Evolutionary conservation across 2,797 vertebrate species (phyloP), one percentile per base, ranked within the genome.

Genomic region (Florisuga fusca): DNA sequence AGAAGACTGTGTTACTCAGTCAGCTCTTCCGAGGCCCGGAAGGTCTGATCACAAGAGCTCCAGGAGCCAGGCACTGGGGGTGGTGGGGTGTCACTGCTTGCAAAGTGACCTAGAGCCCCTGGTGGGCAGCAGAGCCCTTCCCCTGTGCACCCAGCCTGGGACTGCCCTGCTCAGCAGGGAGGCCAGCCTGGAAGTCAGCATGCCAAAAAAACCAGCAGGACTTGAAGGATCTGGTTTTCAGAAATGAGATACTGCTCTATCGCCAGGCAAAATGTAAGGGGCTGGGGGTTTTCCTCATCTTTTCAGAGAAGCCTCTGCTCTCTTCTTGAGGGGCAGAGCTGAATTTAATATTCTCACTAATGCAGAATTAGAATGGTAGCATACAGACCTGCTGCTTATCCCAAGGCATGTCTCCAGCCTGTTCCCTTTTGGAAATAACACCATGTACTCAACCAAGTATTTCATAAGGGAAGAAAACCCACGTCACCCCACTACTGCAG

Each of bases 301-400:
- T 93, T 91, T 81, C 66, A 69, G 84, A 95, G 82, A 89, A 85
- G 89, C 26, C 90, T 96, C 73, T 89, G 50, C 88, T 94, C 69
- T 85, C 84, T 84, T 85, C 72, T 92, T 69, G 78, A 96, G 84
- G 96, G 89, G 63, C 89, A 96, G 89, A 89, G 69, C 76, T 88
- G 77, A 88, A 87, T 92, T 94, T 81, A 86, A 41, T 87, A 81
- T 66, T 95, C 87, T 95, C 90, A 91, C 84, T 77, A 93, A 85
- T 9, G 63, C 67, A 90, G 57, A 91, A 93, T 63, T 48, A 72
- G 57, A 94, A 72, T 86, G 94, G 90, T 85, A 94, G 91, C 90
- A 26, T 17, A 68, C 71, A 92, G 94, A 95, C 76, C 92, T 64
- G 94, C 63, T 94, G 61, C 83, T 86, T 76, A 84, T 91, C 94